These are phyloP conservation scores for Agonopterix arenella DNA, from an alignment of 2,888 invertebrate species.

Conservation along the genomic window DNA sequence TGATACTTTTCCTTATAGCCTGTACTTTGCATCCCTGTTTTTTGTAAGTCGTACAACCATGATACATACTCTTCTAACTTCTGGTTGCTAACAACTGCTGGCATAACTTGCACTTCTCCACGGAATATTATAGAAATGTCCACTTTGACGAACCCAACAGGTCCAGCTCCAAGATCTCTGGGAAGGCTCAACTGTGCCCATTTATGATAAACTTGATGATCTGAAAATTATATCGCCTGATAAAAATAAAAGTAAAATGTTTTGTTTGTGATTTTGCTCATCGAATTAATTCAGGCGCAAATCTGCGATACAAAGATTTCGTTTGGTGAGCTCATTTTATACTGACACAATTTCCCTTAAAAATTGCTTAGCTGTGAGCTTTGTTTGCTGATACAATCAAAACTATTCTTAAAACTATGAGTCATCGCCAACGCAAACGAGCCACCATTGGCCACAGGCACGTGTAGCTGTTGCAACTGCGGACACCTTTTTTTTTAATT, in stretches of 20 bases:
- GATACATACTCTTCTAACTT: conserved; percentile 37
- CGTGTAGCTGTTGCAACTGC: too few species aligned
- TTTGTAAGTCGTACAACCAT: neutral
- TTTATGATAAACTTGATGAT: conserved; percentile 89
- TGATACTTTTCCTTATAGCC: too few species aligned
- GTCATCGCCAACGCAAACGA: too few species aligned
- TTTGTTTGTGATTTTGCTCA: neutral
- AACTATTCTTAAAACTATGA: too few species aligned
- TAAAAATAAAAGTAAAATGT: neutral
- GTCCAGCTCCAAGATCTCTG: conserved; percentile 70
- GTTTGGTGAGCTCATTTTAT: neutral
- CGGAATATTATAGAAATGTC: conserved; percentile 85
- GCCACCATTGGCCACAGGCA: too few species aligned
- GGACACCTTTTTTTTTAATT: too few species aligned
- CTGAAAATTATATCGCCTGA: conserved; percentile 41
- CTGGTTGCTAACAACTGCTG: conserved; percentile 34
- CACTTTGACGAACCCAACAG: conserved; percentile 87
- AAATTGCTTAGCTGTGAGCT: too few species aligned
- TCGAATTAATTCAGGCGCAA: neutral
- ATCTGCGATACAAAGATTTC: neutral
- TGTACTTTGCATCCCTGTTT: too few species aligned
- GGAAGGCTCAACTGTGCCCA: conserved; percentile 88
- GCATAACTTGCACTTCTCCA: conserved; percentile 79
- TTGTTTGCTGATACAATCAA: too few species aligned
- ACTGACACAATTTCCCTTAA: too few species aligned